Percentiles rank a stretch among this genome's conserved stretches.
Conservation (phyloP, 37 sponge, comb jelly and placozoan species). For the Theonella swinhoei region DNA sequence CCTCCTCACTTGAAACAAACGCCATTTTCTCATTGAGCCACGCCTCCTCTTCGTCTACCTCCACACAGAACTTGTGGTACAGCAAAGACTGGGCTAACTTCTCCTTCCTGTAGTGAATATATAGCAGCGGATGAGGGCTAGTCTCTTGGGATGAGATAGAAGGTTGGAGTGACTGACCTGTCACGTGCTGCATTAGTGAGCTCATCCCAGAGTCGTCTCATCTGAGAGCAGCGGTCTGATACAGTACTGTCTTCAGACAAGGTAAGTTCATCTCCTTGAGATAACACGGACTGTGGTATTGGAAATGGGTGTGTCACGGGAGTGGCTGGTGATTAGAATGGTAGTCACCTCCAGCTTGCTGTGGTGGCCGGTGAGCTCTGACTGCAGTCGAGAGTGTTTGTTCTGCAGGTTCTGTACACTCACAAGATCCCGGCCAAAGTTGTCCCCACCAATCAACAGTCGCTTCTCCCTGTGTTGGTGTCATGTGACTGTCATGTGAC, state of each 20-base stretch:
- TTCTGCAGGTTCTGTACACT: conserved; percentile 83
- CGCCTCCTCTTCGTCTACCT: conserved; percentile 86
- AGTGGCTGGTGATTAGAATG: too few relatives aligned
- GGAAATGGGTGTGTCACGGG: background rate
- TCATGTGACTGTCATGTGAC: background rate
- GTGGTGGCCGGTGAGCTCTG: conserved; percentile 76
- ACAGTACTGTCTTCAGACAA: conserved; percentile 1
- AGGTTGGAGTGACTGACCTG: conserved; percentile 44
- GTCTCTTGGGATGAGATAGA: background rate
- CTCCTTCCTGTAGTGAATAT: conserved; percentile 28
- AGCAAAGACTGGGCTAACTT: conserved; percentile 72
- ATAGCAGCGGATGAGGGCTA: background rate
- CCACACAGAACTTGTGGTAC: conserved; percentile 79
- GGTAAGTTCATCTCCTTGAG: conserved; percentile 41
- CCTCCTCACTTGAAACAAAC: conserved; percentile 68
- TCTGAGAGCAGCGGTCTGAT: conserved; percentile 40
- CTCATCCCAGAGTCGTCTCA: conserved; percentile 67
- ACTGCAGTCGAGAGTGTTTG: conserved; percentile 80
- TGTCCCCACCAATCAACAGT: conserved; percentile 65
- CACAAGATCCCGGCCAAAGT: conserved; percentile 82
- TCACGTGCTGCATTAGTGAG: conserved; percentile 36
- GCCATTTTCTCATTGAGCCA: conserved; percentile 86
- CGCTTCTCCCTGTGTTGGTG: conserved; percentile 76
- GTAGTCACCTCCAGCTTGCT: conserved; percentile 42
- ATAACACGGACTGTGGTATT: conserved; percentile 22